Conservation (phyloP, 2,888 invertebrate species). For the Philopedon plagiatum region DNA sequence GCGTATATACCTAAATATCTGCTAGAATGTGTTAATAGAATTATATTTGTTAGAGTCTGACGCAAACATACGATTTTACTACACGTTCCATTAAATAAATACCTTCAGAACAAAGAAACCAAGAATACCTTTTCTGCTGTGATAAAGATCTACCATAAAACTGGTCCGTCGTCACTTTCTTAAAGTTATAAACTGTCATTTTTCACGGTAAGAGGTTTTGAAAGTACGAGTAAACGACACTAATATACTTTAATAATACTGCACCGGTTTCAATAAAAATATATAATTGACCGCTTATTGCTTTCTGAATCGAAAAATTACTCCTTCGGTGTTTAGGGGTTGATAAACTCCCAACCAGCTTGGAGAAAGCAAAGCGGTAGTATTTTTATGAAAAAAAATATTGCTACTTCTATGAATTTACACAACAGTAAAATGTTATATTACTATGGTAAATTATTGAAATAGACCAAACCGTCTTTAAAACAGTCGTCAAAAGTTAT, state of each 20-base stretch:
- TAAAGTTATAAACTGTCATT: conserved; percentile 4
- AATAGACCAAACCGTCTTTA: too few species aligned
- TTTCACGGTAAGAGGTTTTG: conserved; percentile 17
- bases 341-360: conserved; percentile 5
- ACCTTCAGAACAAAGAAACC: not conserved
- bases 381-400: too few species aligned
- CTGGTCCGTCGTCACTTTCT: conserved; percentile 10
- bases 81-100: too few species aligned
- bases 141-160: not conserved
- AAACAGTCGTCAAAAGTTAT: too few species aligned
- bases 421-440: too few species aligned
- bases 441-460: too few species aligned
- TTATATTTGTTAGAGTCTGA: too few species aligned
- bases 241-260: not conserved
- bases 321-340: not conserved
- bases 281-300: not conserved
- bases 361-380: too few species aligned
- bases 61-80: too few species aligned
- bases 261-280: not conserved
- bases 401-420: too few species aligned
- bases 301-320: conserved; percentile 16
- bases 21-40: too few species aligned
- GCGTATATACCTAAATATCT: too few species aligned
- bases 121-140: not conserved
- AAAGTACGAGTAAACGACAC: not conserved